Evolutionary conservation across 2,888 invertebrate genomes (phyloP), one percentile per base, ranked within the genome.

Genomic region (Ophion ventricosus): DNA sequence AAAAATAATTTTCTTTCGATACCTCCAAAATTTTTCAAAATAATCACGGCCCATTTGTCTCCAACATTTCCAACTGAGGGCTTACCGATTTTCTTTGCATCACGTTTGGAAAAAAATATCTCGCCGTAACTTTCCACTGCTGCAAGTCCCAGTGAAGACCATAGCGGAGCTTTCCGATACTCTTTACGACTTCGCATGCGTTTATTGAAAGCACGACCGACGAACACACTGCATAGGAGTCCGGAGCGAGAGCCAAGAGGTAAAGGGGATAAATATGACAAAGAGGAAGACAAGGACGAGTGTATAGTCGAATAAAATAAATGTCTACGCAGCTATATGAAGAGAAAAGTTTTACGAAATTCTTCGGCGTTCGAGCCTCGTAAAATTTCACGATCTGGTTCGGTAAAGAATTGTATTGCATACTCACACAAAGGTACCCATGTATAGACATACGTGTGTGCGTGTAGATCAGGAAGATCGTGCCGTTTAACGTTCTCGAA

Each of bases 401-500:
- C 63, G 59, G 59, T 49, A 59, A 59, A 20, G 56, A 75, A 35
- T 75, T 75, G 69, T 59, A 49, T 59, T 25, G 57, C 43, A 49
- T 57, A 64, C 26, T 23, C 20, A 66, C 64, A 35, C 35, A 29
- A 0, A 61, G n/a, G 49, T 78, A 69, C 80, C 75, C 77, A 49
- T 17, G 14, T 49, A 49, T 49, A 17, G 4, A 4, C 1, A 49
- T 49, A 4, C 35, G 5, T 35, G 35, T 7, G 4, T 14, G 17
- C 49, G 49, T 49, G 80, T 85, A 87, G 90, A 87, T 89, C 87
- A 90, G 90, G 88, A 88, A 89, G 88, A 89, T 90, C 93, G 92
- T 93, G 93, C 89, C 86, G 85, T 84, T 85, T 86, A 88, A 89
- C 88, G 84, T 87, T 83, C 87, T 87, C 89, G 87, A 86, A 89